Evolutionary conservation across 64 coral and sea anemone species (phyloP), one percentile per base, ranked within the genome.

Genomic region (Trachythela sp.): DNA sequence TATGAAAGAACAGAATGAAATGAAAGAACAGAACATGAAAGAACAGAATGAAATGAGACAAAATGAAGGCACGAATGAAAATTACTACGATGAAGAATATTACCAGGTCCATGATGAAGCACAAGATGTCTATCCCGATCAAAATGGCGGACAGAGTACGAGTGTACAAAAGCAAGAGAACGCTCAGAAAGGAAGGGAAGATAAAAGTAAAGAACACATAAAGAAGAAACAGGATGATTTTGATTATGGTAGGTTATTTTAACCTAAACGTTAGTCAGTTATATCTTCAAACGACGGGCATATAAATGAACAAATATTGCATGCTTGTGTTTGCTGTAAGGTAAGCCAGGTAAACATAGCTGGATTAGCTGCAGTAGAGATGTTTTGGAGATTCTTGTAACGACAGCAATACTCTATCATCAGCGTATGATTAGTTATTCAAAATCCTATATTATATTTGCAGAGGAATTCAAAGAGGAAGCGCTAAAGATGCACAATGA

Each of bases 401-500:
- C 42, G n/a, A n/a, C n/a, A n/a, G n/a, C n/a, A n/a, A n/a, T n/a
- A n/a, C n/a, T n/a, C n/a, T n/a, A n/a, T n/a, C n/a, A n/a, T n/a
- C n/a, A n/a, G n/a, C n/a, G n/a, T n/a, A n/a, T n/a, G n/a, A n/a
- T n/a, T n/a, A n/a, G n/a, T n/a, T n/a, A n/a, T n/a, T n/a, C n/a
- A n/a, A n/a, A n/a, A n/a, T n/a, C n/a, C n/a, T n/a, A n/a, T n/a
- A n/a, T n/a, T n/a, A n/a, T n/a, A n/a, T 39, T 80, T 80, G 20
- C 75, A 80, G 75, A 80, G 37, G 75, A 80, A 30, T 80, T 80
- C 75, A 80, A 80, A 38, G 75, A 80, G 35, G 75, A 80, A 80
- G 75, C 75, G 7, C 9, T 80, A 22, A 80, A 80, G 32, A 80
- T 80, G 75, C 75, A 80, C 75, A 80, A 80, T 39, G 75, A 80